Evolutionary conservation across 2,888 invertebrate genomes (phyloP), one percentile per base, ranked within the genome.

Genomic region (Teleiodes luculella): DNA sequence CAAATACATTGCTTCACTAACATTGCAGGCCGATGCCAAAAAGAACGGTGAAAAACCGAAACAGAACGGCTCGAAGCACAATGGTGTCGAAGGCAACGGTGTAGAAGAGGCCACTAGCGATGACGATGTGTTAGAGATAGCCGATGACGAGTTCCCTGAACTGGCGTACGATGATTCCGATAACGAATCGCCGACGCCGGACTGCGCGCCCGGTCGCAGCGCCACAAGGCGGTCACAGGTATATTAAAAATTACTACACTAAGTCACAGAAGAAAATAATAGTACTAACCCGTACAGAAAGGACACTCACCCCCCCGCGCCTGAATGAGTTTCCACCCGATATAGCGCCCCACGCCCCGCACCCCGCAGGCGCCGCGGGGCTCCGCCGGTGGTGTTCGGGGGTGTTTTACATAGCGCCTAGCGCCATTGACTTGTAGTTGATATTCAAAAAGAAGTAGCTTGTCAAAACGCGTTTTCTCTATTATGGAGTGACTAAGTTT

Each of bases 201-300:
- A 78, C 45, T 68, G 18, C 16, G 13, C 68, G 62, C 74, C 81
- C 52, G 76, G 78, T 56, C 66, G 88, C 46, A 88, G 37, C 63
- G 63, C 75, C 57, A 90, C 90, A 4, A 72, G 90, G 59, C 72
- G 90, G 58, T 84, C 84, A 64, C 90, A 90, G 87, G 89, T 90
- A n/a, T 74, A 1, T 18, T 13, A 20, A 33, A 1, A 18, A 10
- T 10, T 46, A 68, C 71, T 13, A 33, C 2, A 5, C 8, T 11
- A 33, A 6, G 33, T 33, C 33, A n/a, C n/a, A n/a, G n/a, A n/a
- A n/a, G n/a, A n/a, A n/a, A n/a, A n/a, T n/a, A n/a, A n/a, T n/a
- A n/a, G n/a, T n/a, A n/a, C n/a, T n/a, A n/a, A n/a, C n/a, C n/a
- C n/a, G n/a, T n/a, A n/a, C n/a, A n/a, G n/a, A n/a, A n/a, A n/a